A percentile compares a stretch with the other conserved stretches of the same genome.
Evolutionary conservation across 2,113 vertebrate species (phyloP).

Genomic region (Odontophorus gujanensis): DNA sequence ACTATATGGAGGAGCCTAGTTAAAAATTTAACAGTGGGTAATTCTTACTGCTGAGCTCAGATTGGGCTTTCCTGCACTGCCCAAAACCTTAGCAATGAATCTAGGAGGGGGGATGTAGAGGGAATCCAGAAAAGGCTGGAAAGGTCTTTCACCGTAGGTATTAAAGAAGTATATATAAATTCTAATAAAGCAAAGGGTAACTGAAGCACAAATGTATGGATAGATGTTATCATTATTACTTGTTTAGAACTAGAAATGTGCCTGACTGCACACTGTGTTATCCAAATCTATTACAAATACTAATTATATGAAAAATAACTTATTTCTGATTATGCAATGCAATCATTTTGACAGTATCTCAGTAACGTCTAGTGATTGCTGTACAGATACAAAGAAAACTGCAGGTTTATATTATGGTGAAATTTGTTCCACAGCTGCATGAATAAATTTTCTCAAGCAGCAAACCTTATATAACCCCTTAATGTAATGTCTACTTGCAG

Average conservation of each 20-base stretch:
- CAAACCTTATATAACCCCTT: neutral
- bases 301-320: neutral
- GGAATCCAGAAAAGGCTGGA: neutral
- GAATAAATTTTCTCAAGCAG: slow-evolving; percentile 37
- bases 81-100: neutral
- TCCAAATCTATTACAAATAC: neutral
- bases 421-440: slow-evolving; percentile 17
- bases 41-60: neutral
- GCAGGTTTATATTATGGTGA: neutral
- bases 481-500: neutral
- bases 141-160: neutral
- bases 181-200: neutral
- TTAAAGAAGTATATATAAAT: neutral
- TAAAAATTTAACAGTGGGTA: neutral
- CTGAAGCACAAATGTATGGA: neutral
- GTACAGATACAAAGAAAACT: slow-evolving; percentile 14
- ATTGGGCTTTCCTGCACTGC: neutral
- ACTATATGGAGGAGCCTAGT: neutral
- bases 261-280: neutral
- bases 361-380: slow-evolving; percentile 6
- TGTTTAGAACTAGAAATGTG: neutral
- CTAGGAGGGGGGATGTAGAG: neutral
- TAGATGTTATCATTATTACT: neutral
- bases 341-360: neutral
- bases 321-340: slow-evolving; percentile 12